Evolutionary conservation across 2,888 invertebrate species (phyloP).

Genomic region (Ferdinandea cuprea): DNA sequence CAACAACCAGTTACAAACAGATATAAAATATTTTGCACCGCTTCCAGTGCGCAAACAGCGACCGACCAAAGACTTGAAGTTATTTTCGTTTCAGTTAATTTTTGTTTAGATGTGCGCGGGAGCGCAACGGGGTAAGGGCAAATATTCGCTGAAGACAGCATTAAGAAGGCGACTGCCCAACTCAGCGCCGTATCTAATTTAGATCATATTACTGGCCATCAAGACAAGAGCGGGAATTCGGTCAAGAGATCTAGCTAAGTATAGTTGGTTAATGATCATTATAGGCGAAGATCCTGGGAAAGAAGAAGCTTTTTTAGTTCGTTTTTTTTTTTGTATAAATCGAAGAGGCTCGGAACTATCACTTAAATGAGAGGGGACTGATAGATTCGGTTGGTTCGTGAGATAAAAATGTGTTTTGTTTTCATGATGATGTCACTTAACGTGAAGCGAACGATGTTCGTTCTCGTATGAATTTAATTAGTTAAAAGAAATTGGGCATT

Average conservation of each 20-base stretch:
- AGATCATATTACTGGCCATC: constrained; percentile 49
- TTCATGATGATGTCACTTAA: too few relatives aligned
- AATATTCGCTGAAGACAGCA: constrained; percentile 35
- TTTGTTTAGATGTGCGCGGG: constrained; percentile 17
- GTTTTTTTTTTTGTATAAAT: neutral
- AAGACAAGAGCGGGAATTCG: constrained; percentile 18
- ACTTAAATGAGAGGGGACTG: neutral
- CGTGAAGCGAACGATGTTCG: too few relatives aligned
- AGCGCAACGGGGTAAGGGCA: neutral
- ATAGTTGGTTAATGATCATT: constrained; percentile 28
- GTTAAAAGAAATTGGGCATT: too few relatives aligned
- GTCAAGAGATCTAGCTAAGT: too few relatives aligned
- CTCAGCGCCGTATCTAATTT: constrained; percentile 54
- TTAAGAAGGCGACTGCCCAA: constrained; percentile 42
- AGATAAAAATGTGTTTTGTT: neutral
- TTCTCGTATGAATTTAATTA: too few relatives aligned
- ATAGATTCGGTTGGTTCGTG: neutral
- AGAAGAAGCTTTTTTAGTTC: constrained; percentile 14
- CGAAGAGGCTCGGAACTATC: neutral
- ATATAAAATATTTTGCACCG: constrained; percentile 50
- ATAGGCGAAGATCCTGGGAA: neutral
- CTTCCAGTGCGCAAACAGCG: constrained; percentile 25
- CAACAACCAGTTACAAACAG: constrained; percentile 46
- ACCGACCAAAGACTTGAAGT: constrained; percentile 29
- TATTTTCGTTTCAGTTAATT: constrained; percentile 59